A percentile compares a stretch with the other conserved stretches of the same genome.
These are phyloP conservation scores for Melanotaenia pygmaea DNA, from an alignment of 2,797 vertebrate species.

Conservation along the genomic window DNA sequence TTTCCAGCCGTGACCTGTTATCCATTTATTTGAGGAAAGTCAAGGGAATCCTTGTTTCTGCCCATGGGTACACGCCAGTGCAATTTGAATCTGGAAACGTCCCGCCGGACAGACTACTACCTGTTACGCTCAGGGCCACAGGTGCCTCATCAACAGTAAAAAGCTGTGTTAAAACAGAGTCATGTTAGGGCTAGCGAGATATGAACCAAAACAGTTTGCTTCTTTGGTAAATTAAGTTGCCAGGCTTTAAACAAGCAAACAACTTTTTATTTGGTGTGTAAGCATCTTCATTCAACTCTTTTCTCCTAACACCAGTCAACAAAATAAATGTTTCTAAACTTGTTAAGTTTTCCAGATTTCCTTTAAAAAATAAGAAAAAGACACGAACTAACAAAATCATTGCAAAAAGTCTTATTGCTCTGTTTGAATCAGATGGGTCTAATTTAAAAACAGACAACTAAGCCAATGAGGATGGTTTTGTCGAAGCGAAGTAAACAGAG, in stretches of 20 bases:
- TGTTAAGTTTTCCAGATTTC: slow-evolving; percentile 20
- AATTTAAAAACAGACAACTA: slow-evolving; percentile 48
- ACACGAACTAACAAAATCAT: slow-evolving; percentile 17
- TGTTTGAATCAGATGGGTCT: slow-evolving; percentile 34
- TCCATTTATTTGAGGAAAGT: slow-evolving; percentile 77
- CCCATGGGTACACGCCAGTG: slow-evolving; percentile 67
- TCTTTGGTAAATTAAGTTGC: background rate
- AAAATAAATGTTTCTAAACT: slow-evolving; percentile 5
- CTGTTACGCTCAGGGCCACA: slow-evolving; percentile 61
- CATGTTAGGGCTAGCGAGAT: background rate
- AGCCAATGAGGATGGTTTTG: slow-evolving; percentile 45
- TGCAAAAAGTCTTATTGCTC: slow-evolving; percentile 11
- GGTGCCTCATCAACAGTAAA: slow-evolving; percentile 12
- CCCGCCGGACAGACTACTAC: slow-evolving; percentile 39
- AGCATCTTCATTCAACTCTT: background rate
- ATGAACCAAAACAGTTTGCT: background rate
- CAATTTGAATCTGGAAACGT: slow-evolving; percentile 24
- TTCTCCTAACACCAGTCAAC: background rate
- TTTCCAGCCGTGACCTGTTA: slow-evolving; percentile 80
- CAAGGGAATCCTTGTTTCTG: slow-evolving; percentile 47
- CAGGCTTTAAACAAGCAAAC: background rate
- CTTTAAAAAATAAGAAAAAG: background rate
- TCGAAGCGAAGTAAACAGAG: slow-evolving; percentile 52
- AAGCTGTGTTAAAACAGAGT: background rate
- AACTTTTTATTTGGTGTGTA: background rate